Conservation (phyloP, 2,888 invertebrate species). For the Hanleya hanleyi region DNA sequence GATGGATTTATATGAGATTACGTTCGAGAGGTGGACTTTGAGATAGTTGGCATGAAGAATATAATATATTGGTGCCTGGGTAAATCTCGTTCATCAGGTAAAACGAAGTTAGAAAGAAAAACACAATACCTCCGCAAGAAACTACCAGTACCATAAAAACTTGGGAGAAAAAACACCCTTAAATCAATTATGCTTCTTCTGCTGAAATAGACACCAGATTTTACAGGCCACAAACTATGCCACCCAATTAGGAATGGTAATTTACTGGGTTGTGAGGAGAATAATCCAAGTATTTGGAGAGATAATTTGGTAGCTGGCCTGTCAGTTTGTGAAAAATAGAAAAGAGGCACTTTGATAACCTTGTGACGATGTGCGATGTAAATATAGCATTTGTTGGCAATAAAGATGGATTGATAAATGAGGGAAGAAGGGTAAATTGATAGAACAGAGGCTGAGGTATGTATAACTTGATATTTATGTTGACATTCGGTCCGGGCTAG, state of each 20-base stretch:
- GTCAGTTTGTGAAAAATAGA: slow-evolving; percentile 6
- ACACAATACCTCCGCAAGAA: too few species aligned
- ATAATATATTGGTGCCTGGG: too few species aligned
- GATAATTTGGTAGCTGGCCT: background rate
- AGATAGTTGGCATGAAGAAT: too few species aligned
- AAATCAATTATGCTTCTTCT: background rate
- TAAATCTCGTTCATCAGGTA: too few species aligned
- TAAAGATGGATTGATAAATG: slow-evolving; percentile 1
- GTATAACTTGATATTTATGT: slow-evolving; percentile 7
- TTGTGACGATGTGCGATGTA: background rate
- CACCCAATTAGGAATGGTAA: background rate
- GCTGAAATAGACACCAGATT: background rate
- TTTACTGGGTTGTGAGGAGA: background rate
- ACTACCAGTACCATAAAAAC: too few species aligned
- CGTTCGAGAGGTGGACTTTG: too few species aligned
- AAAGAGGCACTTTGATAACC: slow-evolving; percentile 1
- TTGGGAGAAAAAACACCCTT: background rate
- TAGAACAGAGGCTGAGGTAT: background rate
- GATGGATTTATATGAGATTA: too few species aligned
- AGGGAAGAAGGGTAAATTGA: background rate
- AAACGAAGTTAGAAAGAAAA: too few species aligned
- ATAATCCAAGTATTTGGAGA: background rate
- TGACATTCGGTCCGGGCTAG: background rate
- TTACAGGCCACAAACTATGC: background rate
- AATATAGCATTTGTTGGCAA: background rate